Base-by-base conservation (phyloP, 2,888 invertebrate genomes). In the Antitype chi region DNA sequence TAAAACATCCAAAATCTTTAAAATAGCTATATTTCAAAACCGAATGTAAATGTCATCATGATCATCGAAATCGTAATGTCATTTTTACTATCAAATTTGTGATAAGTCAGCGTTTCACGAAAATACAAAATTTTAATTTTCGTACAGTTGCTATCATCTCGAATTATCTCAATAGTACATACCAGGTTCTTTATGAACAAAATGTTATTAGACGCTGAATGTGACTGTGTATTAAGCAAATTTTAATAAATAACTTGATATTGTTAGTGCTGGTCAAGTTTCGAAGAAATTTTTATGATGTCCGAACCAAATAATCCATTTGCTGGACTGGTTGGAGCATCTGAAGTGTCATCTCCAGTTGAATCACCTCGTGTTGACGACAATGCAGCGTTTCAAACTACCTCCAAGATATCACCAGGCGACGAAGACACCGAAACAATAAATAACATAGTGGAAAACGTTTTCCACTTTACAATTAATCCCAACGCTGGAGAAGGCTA, bases 391-490 rank as follows among this genome's bases (percentile, higher is more conserved):
- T 71, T 93, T 80, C 90, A 91, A 88, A 88, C 88, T 43, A 87
- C 89, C 73, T 86, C 91, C 13, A 93, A 92, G 81, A 90, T 91
- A 74, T 86, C 91, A 23, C 86, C 90, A 81, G 91, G 90, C 80
- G 90, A 89, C 70, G 91, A 94, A 85, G 93, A 94, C 82, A 84
- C 90, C 75, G 91, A 92, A 88, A 92, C 93, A 85, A 93, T 97
- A 78, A 97, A 97, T 88, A 93, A 92, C 82, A 93, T 98, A 70
- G 97, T 98, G 52, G 98, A 98, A 92, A 97, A 97, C 90, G 97
- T 98, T 90, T 98, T 98, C 91, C 97, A 98, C 78, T 97, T 98
- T 86, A 98, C 98, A 8, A 95, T 98, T 59, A 97, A 97, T 87
- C 93, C 95, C 71, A 91, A 95, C 59, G 96, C 96, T 70, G 90